Conservation (phyloP, 35 echinoderm and acorn worm species). For the Heliocidaris tuberculata region DNA sequence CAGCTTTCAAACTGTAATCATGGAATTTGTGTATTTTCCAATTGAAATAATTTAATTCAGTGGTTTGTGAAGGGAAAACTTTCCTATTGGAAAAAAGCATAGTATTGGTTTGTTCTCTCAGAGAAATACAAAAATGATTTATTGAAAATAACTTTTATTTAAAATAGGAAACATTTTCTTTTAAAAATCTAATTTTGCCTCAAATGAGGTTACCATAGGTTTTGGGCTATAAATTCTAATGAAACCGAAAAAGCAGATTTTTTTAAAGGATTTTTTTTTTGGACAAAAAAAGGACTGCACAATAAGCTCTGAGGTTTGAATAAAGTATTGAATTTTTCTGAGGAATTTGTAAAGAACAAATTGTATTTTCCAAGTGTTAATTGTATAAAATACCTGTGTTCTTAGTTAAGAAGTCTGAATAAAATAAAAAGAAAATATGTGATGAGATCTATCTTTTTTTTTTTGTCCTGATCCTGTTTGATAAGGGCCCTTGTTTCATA, state of each 20-base stretch:
- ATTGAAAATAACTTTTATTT: not conserved
- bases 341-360: conserved; percentile 31
- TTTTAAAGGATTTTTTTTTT: not conserved
- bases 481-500: no score
- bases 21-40: not conserved
- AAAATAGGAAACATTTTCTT: not conserved
- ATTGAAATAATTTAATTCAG: not conserved
- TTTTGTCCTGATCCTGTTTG: no score
- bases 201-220: not conserved
- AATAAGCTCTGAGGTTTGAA: not conserved
- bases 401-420: conserved; percentile 34
- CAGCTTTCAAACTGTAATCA: not conserved
- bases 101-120: not conserved
- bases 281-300: not conserved
- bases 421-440: not conserved
- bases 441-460: no score
- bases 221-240: not conserved
- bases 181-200: not conserved
- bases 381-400: conserved; percentile 23
- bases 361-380: conserved; percentile 34
- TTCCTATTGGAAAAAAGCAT: not conserved
- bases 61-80: not conserved
- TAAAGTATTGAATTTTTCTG: conserved; percentile 22
- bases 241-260: not conserved
- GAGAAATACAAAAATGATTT: not conserved